A percentile compares a stretch with the other conserved stretches of the same genome.
These are phyloP conservation scores for Brachypodius melanocephalos DNA, from an alignment of 2,113 vertebrate genomes.

Conservation along the genomic window DNA sequence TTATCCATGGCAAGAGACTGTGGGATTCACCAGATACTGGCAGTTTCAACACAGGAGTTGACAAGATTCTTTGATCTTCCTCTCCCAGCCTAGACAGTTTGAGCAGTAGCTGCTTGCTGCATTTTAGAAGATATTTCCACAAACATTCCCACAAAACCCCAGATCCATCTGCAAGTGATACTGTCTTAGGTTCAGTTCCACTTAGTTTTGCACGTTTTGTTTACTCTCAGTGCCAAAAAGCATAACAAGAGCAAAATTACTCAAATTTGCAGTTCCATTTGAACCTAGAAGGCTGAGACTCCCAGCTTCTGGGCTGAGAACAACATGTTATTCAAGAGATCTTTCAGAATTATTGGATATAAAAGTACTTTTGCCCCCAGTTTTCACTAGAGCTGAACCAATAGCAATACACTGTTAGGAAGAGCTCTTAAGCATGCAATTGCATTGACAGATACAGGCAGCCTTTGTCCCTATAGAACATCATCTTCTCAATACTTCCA, in stretches of 20 bases:
- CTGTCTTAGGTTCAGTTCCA: not conserved
- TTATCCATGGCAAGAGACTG: not conserved
- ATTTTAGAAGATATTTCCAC: not conserved
- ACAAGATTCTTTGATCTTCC: not conserved
- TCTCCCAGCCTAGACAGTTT: not conserved
- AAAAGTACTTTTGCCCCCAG: not conserved
- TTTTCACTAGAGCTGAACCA: not conserved
- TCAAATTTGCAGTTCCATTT: not conserved
- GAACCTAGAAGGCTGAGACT: not conserved
- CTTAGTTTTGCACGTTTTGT: not conserved
- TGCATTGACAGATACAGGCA: not conserved
- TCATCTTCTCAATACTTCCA: not conserved
- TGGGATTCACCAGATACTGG: not conserved
- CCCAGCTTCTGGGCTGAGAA: not conserved
- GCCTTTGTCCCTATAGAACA: not conserved
- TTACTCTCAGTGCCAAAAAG: not conserved
- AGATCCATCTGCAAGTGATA: not conserved
- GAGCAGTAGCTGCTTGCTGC: not conserved
- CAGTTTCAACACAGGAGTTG: not conserved
- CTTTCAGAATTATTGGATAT: not conserved
- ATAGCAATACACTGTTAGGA: not conserved
- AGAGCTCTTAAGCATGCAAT: not conserved
- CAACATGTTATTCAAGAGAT: not conserved
- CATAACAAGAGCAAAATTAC: not conserved
- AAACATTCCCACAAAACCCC: not conserved